Evolutionary conservation across 1,140 invertebrate genomes (phyloP).

Genomic region (Augochlora pura): DNA sequence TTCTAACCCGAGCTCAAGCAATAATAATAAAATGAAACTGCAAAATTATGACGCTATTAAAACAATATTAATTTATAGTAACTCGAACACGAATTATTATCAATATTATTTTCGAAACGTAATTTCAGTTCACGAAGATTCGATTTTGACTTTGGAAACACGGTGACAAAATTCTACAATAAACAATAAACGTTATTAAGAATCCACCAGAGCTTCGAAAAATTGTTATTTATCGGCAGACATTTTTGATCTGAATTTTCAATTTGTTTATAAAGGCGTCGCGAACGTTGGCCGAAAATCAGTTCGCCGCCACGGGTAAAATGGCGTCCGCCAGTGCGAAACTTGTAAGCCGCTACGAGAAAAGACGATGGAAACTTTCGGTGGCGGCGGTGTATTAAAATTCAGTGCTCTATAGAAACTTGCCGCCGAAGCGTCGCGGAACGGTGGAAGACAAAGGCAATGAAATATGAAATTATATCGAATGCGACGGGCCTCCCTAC

Average conservation of each 20-base stretch:
- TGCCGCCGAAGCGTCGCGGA: not conserved
- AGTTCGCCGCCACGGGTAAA: constrained; percentile 12
- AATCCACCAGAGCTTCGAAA: no score
- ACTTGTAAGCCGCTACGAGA: constrained; percentile 3
- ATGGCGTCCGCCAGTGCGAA: not conserved
- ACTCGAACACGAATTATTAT: no score
- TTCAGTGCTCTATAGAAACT: constrained; percentile 35
- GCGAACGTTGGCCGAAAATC: constrained; percentile 3
- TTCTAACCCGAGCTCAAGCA: no score
- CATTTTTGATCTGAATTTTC: not conserved
- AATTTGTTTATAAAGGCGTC: not conserved
- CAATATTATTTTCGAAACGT: no score
- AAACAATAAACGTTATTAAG: no score
- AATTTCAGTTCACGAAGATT: no score
- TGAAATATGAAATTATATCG: constrained; percentile 61
- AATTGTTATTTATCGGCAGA: no score
- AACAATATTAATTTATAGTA: no score
- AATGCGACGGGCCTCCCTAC: constrained; percentile 17
- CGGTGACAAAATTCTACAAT: no score
- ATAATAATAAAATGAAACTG: no score
- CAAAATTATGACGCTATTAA: no score
- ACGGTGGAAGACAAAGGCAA: constrained; percentile 41
- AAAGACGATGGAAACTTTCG: constrained; percentile 29
- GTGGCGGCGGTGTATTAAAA: constrained; percentile 38
- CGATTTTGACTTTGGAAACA: no score